Evolutionary conservation across 23 tunicate genomes (phyloP).

Genomic region (Oikopleura vanhoeffeni): DNA sequence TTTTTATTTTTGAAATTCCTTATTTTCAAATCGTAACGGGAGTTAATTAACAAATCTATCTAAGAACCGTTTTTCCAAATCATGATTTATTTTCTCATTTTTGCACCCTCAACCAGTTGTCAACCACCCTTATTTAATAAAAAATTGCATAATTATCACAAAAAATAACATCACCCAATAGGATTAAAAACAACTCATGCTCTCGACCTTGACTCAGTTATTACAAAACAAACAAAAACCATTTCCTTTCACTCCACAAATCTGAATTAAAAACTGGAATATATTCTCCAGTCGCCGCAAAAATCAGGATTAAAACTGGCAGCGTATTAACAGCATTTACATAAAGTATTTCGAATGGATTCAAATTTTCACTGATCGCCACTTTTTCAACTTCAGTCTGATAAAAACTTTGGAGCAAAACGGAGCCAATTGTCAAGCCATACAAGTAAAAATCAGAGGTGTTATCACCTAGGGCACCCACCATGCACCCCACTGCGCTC

Average conservation of each 20-base stretch:
- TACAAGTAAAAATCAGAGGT: not conserved
- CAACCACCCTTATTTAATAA: no score
- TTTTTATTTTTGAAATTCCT: no score
- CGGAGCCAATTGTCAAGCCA: not conserved
- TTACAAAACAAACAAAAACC: no score
- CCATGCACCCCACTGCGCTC: not conserved
- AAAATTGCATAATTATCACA: no score
- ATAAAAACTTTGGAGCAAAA: not conserved
- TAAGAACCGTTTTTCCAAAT: no score
- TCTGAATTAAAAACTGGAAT: not conserved
- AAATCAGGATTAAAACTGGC: not conserved
- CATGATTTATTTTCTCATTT: no score
- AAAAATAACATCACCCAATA: no score
- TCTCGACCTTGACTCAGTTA: no score
- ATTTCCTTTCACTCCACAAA: not conserved
- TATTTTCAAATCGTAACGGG: no score
- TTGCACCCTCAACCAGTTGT: no score
- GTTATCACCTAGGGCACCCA: not conserved
- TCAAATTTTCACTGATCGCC: not conserved
- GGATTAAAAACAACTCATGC: no score
- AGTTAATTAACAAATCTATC: no score
- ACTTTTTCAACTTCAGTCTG: not conserved
- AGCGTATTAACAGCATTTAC: not conserved
- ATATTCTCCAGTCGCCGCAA: not conserved
- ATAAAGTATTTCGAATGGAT: not conserved